Evolutionary conservation across 2,888 invertebrate species (phyloP), one percentile per base, ranked within the genome.

Genomic region (Fabriciana adippe): DNA sequence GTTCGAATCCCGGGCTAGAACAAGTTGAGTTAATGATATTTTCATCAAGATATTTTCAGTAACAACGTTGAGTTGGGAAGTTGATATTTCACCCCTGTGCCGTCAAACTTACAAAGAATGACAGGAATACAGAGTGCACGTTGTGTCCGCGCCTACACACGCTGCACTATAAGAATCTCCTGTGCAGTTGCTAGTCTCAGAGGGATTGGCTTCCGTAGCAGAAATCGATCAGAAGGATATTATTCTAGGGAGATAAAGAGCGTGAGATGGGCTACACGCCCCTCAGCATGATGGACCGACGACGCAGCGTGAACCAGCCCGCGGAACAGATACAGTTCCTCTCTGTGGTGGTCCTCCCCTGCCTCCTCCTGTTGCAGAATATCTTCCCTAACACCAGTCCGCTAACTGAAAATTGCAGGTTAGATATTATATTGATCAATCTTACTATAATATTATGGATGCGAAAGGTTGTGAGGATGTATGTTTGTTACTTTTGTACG

Each of bases 301-400:
- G 93, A 3, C 94, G 94, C 75, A 81, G 88, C 71, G 75, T 88
- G 70, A 91, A 92, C 80, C 93, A 94, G 78, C 94, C 95, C 0
- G 93, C 94, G 31, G 94, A 94, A 51, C 95, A 95, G 88, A 93
- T 94, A 18, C 93, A 94, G 80, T 95, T 95, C 85, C 82, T 94
- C 21, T 89, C 92, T 0, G 93, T 94, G 48, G 93, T 95, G 61
- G 93, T 94, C 71, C 80, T 94, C 76, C 94, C 94, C 0, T 94
- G 94, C 68, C 84, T 93, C 21, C 83, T 93, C 76, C 81, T 94
- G 74, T 81, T 94, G 74, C 89, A 90, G 78, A 84, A 81, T 66
- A 73, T 94, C 51, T 85, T 95, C 70, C 93, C 94, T 2, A 93
- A 93, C 78, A 93, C 93, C 11, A 75, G 74, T 41, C 84, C 84